A percentile compares a stretch with the other conserved stretches of the same genome.
Conservation (phyloP, 2,797 vertebrate species). For the Sylvilagus floridanus region DNA sequence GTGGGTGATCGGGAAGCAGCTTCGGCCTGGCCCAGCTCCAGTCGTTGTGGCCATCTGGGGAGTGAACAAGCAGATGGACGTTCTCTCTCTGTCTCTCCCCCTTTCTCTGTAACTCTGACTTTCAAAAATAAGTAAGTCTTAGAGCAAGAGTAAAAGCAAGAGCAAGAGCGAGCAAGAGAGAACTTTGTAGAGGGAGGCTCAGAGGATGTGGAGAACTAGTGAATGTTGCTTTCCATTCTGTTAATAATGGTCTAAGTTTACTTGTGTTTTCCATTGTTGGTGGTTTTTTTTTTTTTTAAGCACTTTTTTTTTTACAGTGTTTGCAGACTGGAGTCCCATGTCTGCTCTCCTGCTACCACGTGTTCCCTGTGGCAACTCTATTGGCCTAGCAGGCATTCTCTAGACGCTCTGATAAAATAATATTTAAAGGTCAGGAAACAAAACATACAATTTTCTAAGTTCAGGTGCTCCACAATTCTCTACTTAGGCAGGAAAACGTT, state of each 20-base stretch:
- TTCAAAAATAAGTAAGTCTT: too few relatives aligned
- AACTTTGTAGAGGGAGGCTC: background rate
- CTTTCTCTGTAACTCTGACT: too few relatives aligned
- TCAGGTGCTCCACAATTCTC: background rate
- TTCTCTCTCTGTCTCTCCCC: too few relatives aligned
- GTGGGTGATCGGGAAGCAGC: too few relatives aligned
- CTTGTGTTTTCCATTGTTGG: background rate
- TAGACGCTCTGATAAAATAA: background rate
- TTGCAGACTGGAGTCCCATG: background rate
- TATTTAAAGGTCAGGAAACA: background rate
- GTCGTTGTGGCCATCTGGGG: too few relatives aligned
- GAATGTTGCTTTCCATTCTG: background rate
- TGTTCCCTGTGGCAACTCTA: background rate
- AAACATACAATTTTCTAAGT: background rate
- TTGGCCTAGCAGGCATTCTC: background rate
- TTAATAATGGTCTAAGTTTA: background rate
- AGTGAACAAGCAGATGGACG: too few relatives aligned
- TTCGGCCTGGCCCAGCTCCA: too few relatives aligned
- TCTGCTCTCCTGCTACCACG: too few relatives aligned
- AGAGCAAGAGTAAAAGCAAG: too few relatives aligned
- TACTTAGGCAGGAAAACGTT: conserved; percentile 14
- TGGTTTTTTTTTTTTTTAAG: conserved; percentile 6
- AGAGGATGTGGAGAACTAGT: background rate
- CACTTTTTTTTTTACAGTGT: background rate
- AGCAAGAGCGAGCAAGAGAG: too few relatives aligned